Base-by-base conservation (phyloP, 2,888 invertebrate species). In the Lasioglossum villosulum region DNA sequence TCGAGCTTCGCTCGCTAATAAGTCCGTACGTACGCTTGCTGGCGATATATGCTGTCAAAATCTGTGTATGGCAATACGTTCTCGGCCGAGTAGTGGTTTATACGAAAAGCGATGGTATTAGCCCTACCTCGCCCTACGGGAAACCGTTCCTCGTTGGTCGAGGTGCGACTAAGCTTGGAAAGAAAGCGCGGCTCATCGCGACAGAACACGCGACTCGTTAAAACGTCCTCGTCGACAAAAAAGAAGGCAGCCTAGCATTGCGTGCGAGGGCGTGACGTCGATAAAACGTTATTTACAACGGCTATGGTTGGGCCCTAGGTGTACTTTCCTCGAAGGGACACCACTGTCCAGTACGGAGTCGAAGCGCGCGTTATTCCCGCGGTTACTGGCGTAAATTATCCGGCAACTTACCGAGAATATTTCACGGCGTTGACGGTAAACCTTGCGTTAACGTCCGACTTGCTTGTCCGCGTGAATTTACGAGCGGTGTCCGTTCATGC, bases 381-480 rank as follows among this genome's bases (percentile, higher is more conserved):
- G 84, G 84, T 90, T 84, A 87, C 86, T 81, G 91, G 86, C 86
- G 89, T 91, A 92, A 91, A 91, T 91, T 91, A 92, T 92, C 85
- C 90, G 80, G 83, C 91, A 87, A 88, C 86, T 91, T 89, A 91
- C 90, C 86, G 86, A 84, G 91, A 89, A 91, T 91, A 91, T 92
- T 91, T 92, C 91, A 91, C 82, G 71, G 86, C 86, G 91, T 90
- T 91, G 91, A 91, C 92, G 89, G 91, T 91, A 92, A 91, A 90
- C 91, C 88, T 91, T 89, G 92, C 92, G 91, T 92, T 91, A 91
- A 91, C 86, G 91, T 90, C 90, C 89, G 91, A 83, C 86, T 87
- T 80, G 89, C 90, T 91, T 88, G 90, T 90, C 84, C 90, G 90
- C 90, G 90, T 86, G 82, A 91, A 90, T 90, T 90, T 90, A 90